Evolutionary conservation across 2,888 invertebrate genomes (phyloP).

Genomic region (Eurois occulta): DNA sequence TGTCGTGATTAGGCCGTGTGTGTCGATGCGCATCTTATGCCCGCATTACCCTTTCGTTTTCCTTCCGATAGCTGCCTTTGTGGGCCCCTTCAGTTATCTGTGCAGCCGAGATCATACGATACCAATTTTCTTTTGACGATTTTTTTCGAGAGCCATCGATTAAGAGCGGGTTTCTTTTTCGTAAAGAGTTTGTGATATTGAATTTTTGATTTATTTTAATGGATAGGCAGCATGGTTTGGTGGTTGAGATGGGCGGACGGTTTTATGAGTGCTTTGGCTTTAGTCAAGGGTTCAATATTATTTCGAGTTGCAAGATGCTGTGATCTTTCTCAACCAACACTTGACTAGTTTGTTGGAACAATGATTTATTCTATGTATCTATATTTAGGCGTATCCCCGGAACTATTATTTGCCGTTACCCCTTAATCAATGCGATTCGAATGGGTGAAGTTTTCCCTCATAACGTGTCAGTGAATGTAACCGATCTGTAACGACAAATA

Average conservation of each 20-base stretch:
- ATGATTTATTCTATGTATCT: background rate
- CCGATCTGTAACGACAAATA: constrained; percentile 48
- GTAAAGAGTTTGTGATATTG: constrained; percentile 58
- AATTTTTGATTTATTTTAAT: constrained; percentile 66
- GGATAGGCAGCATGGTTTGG: constrained; percentile 39
- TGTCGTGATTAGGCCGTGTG: constrained; percentile 90
- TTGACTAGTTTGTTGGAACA: background rate
- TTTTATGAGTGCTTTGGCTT: constrained; percentile 27
- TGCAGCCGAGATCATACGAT: constrained; percentile 83
- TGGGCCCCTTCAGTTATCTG: constrained; percentile 84
- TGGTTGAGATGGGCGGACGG: constrained; percentile 29
- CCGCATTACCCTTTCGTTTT: constrained; percentile 91
- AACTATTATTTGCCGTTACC: background rate
- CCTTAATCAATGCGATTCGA: constrained; percentile 12
- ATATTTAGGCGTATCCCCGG: background rate
- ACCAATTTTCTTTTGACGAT: constrained; percentile 83
- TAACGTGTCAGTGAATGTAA: constrained; percentile 22
- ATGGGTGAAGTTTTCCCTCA: constrained; percentile 5
- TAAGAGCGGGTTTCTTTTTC: constrained; percentile 61
- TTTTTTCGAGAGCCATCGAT: constrained; percentile 77
- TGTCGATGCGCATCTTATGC: constrained; percentile 90
- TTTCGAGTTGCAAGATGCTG: background rate
- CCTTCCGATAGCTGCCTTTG: constrained; percentile 90
- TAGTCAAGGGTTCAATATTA: constrained; percentile 5
- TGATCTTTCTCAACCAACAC: background rate